Conservation (phyloP, 2,888 invertebrate species). For the Mylabris sibirica region DNA sequence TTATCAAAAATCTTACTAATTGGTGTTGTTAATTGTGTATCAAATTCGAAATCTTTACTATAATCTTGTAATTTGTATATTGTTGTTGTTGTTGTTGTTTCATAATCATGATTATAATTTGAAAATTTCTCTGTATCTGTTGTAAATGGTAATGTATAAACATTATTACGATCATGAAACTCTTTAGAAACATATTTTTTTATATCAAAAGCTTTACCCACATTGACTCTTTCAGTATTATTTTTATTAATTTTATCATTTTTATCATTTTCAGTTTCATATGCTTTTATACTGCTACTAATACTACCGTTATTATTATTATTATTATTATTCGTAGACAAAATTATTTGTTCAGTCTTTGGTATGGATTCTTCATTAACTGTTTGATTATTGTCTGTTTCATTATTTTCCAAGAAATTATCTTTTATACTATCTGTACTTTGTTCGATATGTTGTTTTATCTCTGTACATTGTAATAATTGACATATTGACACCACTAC, state of each 20-base stretch:
- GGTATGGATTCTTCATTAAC: conserved; percentile 33
- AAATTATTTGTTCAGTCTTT: conserved; percentile 51
- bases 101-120: conserved; percentile 42
- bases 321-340: conserved; percentile 22
- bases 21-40: conserved; percentile 63
- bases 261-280: conserved; percentile 14
- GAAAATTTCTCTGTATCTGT: conserved; percentile 57
- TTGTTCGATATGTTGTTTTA: conserved; percentile 36
- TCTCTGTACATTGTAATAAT: conserved; percentile 29
- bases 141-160: conserved; percentile 64
- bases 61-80: conserved; percentile 18
- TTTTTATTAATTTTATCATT: conserved; percentile 20
- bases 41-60: conserved; percentile 28
- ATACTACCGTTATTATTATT: neutral
- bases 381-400: conserved; percentile 26
- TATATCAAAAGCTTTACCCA: conserved; percentile 53
- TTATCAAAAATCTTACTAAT: conserved; percentile 65
- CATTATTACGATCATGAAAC: conserved; percentile 63
- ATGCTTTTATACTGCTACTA: too few species aligned
- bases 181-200: conserved; percentile 64
- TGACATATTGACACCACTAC: conserved; percentile 43
- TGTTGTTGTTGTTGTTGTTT: conserved; percentile 21
- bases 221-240: conserved; percentile 23
- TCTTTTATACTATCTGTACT: conserved; percentile 19
- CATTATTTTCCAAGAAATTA: conserved; percentile 24